These are phyloP conservation scores for Brachylomia viminalis DNA, from an alignment of 2,888 invertebrate genomes.

Conservation along the genomic window DNA sequence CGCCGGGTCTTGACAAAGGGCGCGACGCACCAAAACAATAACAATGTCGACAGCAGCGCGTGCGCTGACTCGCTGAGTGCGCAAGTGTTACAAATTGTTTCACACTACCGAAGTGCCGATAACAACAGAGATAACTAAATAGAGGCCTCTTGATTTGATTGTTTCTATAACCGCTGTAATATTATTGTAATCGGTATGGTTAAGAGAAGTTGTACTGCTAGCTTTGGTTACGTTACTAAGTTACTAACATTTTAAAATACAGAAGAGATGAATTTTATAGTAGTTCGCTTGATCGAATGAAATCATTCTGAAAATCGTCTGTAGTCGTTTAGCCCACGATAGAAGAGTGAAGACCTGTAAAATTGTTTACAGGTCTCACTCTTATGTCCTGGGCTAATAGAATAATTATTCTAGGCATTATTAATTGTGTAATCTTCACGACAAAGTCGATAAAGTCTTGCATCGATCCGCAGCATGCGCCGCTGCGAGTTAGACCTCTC, in stretches of 20 bases:
- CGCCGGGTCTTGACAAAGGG: slow-evolving; percentile 79
- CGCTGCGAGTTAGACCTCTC: too few species aligned
- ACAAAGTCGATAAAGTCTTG: too few species aligned
- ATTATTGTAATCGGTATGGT: not conserved
- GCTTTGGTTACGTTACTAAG: not conserved
- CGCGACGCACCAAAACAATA: slow-evolving; percentile 84
- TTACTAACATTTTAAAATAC: not conserved
- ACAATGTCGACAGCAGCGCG: slow-evolving; percentile 80
- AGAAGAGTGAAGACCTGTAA: not conserved
- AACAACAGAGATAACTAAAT: slow-evolving; percentile 31
- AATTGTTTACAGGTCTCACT: not conserved
- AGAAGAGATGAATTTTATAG: not conserved
- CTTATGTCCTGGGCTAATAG: not conserved
- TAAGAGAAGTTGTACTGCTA: not conserved
- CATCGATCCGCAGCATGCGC: too few species aligned
- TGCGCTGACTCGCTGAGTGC: slow-evolving; percentile 83
- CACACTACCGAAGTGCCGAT: slow-evolving; percentile 64
- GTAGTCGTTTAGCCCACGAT: not conserved
- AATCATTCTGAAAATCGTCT: not conserved
- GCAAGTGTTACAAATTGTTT: slow-evolving; percentile 79
- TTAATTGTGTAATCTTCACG: too few species aligned
- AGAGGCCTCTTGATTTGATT: slow-evolving; percentile 21
- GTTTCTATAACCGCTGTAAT: not conserved
- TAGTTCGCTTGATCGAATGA: not conserved
- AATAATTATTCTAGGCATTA: not conserved